These are phyloP conservation scores for Nibea albiflora DNA, from an alignment of 2,113 vertebrate species.

Conservation along the genomic window DNA sequence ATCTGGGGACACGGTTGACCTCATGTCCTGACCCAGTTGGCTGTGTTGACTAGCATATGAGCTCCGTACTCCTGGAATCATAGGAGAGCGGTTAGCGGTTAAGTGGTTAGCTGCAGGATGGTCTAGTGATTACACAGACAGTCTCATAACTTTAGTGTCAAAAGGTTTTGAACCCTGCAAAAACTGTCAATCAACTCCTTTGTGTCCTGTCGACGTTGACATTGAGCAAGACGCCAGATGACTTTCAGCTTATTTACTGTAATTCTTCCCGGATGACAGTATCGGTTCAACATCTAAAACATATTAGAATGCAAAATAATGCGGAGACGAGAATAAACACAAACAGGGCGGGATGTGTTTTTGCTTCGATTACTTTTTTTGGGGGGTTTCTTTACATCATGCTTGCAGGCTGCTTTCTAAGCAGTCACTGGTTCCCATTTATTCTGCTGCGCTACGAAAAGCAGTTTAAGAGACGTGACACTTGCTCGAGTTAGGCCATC, in stretches of 20 bases:
- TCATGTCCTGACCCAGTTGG: conserved; percentile 90
- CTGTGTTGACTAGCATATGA: conserved; percentile 96
- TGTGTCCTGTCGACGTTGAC: conserved; percentile 6
- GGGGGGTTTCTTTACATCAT: no score
- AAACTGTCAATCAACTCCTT: conserved; percentile 6
- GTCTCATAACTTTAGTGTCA: conserved; percentile 1
- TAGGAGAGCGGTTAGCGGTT: not conserved
- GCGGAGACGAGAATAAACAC: not conserved
- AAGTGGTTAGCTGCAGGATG: not conserved
- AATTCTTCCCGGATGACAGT: not conserved
- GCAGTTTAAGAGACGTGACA: conserved; percentile 15
- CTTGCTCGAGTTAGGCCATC: conserved; percentile 13
- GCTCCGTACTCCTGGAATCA: conserved; percentile 88
- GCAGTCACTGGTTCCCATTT: not conserved
- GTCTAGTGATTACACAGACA: not conserved
- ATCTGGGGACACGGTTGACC: conserved; percentile 92
- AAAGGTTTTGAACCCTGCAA: not conserved
- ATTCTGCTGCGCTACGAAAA: not conserved
- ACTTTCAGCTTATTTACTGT: not conserved
- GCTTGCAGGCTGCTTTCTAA: not conserved
- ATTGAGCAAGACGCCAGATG: not conserved
- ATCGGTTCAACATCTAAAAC: not conserved
- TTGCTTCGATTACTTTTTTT: not conserved
- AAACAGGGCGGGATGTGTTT: not conserved
- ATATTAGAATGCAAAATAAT: not conserved